Evolutionary conservation across 1,140 invertebrate genomes (phyloP), one percentile per base, ranked within the genome.

Genomic region (Danaus plexippus): DNA sequence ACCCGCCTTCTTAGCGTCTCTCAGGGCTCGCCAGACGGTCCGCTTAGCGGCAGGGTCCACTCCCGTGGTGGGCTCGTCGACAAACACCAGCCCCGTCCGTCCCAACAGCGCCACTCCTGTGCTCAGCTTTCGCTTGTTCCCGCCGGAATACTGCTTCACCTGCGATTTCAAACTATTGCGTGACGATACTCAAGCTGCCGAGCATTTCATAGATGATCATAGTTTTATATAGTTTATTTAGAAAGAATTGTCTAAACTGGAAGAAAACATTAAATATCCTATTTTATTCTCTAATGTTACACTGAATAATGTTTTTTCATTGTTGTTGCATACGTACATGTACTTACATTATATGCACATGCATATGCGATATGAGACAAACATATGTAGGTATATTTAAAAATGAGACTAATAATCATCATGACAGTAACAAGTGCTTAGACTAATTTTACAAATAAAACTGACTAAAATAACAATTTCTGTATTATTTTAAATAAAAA

Each of bases 91-190:
- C 11, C 92, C 89, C 41, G 96, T 95, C 82, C 95, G 91, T 7
- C 96, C 96, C 56, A 98, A 89, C 53, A 98, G 85, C n/a, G 97
- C 93, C 58, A 99, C 91, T 0, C 97, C 97, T 44, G 97, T 96
- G 67, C 95, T 97, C 46, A 99, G 78, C 79, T 99, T 98, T 32
- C 98, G 90, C 75, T 97, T 98, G 73, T 98, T 99, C 0, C 97
- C 97, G 8, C 96, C 96, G 66, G 95, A 97, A 66, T 93, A 94
- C 71, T 87, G 89, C 59, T 80, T 78, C 12, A 91, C 89, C 74
- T 15, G 3, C 15, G 15, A 15, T 15, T 1, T 15, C 15, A 15
- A 3, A 3, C 15, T 87, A 69, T 71, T 62, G 66, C 18, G 78
- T 6, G 86, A 47, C 22, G 22, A 32, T 32, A 32, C 22, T 32